phyloP scores from a whole-genome alignment of 1,140 invertebrate genomes.

The Drosophila subpulchrella region DNA sequence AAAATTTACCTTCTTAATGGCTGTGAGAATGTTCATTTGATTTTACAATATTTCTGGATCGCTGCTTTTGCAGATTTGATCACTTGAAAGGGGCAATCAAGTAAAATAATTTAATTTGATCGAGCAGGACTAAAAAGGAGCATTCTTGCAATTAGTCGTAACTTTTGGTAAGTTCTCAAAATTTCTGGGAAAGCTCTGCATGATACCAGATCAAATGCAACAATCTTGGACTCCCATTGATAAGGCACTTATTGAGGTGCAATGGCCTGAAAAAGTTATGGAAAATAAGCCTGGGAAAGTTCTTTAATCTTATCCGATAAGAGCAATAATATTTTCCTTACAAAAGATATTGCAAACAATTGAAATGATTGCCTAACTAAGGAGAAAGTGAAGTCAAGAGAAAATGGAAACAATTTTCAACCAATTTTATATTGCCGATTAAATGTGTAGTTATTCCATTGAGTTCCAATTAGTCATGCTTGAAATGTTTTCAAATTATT shows the following conservation, averaged over 20 bases:
- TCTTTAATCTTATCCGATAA: background rate
- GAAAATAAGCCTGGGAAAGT: conserved; percentile 43
- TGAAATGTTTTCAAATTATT: no score
- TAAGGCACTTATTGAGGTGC: conserved; percentile 5
- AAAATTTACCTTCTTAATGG: conserved; percentile 17
- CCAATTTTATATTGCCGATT: background rate
- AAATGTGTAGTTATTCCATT: background rate
- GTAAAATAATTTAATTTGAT: conserved; percentile 50
- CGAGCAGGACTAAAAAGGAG: conserved; percentile 7
- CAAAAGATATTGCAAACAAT: conserved; percentile 9
- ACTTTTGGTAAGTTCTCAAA: conserved; percentile 28
- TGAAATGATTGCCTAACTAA: background rate
- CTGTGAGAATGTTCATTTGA: conserved; percentile 56
- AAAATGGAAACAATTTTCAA: background rate
- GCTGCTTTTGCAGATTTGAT: conserved; percentile 25
- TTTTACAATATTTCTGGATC: conserved; percentile 24
- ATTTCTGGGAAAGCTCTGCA: conserved; percentile 44
- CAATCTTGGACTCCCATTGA: conserved; percentile 34
- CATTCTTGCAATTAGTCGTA: conserved; percentile 9
- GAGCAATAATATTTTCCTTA: background rate
- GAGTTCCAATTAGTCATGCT: no score
- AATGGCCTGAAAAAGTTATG: conserved; percentile 17
- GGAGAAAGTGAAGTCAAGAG: background rate
- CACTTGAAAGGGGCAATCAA: conserved; percentile 54
- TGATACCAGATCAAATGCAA: background rate